Evolutionary conservation across 2,113 vertebrate genomes (phyloP), one percentile per base, ranked within the genome.

Genomic region (Crotophaga sulcirostris): DNA sequence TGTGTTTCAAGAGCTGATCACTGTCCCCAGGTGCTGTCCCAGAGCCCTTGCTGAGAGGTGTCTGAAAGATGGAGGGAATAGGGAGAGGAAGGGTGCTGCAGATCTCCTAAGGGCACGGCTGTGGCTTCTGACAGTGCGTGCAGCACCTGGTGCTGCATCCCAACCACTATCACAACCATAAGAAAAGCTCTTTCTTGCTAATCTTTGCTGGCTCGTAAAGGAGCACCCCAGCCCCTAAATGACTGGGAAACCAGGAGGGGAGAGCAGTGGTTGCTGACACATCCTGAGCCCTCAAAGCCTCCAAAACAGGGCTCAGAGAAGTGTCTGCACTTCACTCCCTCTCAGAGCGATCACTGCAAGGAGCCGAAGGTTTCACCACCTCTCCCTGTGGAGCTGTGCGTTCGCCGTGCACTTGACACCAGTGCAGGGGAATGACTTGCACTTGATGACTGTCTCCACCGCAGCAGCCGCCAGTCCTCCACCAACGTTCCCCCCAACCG

Each of bases 281-380:
- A 24, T 8, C 10, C 63, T 68, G 64, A 94, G 85, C 55, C 24
- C 76, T 92, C 1, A 1, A 63, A 92, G 62, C 70, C 54, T 87
- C 62, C 1, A 2, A 52, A 2, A 5, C 4, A 21, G 64, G 56
- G 44, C 58, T 75, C 6, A 1, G 73, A 51, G 52, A 94, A 84
- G 90, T 96, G 90, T 90, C 68, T 2, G 3, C 94, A 95, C 96
- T 97, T 96, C 89, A 93, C 88, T 94, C 77, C 92, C 92, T 94
- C 96, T 97, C 92, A 92, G 59, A 74, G 51, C 0, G 45, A 76
- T 96, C 70, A 62, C 1, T 77, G 84, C 0, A 1, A 92, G 77
- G 66, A 93, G 89, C 89, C 1, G 45, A 87, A 72, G 83, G 86
- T 95, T 96, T 96, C 96, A 92, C 90, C 96, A 95, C 95, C 94